Conservation (phyloP, 2,113 vertebrate species). For the Cacatua alba region DNA sequence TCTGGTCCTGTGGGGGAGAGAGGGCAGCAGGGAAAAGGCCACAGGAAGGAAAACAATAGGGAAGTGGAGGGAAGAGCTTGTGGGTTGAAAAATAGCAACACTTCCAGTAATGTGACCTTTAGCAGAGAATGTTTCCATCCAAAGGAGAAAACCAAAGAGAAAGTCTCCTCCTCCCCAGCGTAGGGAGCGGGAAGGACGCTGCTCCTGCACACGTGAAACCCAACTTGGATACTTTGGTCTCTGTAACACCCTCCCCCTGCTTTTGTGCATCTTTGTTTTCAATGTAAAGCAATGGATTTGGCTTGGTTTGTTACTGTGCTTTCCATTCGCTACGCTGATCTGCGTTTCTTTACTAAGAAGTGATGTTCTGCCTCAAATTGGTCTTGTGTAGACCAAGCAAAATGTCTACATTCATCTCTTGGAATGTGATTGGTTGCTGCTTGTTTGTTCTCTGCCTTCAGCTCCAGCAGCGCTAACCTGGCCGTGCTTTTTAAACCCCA, state of each 20-base stretch:
- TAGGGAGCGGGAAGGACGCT: background rate
- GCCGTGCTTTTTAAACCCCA: background rate
- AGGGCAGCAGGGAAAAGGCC: background rate
- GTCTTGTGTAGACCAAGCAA: background rate
- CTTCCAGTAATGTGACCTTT: slow-evolving; percentile 56
- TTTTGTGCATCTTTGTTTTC: background rate
- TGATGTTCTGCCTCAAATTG: background rate
- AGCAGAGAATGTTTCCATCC: slow-evolving; percentile 13
- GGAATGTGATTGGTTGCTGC: background rate
- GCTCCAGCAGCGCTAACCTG: background rate
- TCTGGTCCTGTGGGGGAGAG: background rate
- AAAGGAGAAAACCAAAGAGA: background rate
- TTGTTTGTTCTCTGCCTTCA: background rate
- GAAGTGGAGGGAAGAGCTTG: slow-evolving; percentile 1
- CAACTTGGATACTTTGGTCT: background rate
- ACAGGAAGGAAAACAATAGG: slow-evolving; percentile 25
- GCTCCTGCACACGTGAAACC: background rate
- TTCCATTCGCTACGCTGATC: background rate
- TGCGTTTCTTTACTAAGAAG: background rate
- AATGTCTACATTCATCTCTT: background rate
- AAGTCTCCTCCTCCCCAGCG: background rate
- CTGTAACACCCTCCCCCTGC: background rate
- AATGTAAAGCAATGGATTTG: background rate
- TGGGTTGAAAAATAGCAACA: slow-evolving; percentile 20
- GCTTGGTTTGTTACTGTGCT: background rate